A percentile compares a stretch with the other conserved stretches of the same genome.
Evolutionary conservation across 2,888 invertebrate genomes (phyloP).

Genomic region (Liopterus haemorrhoidalis): DNA sequence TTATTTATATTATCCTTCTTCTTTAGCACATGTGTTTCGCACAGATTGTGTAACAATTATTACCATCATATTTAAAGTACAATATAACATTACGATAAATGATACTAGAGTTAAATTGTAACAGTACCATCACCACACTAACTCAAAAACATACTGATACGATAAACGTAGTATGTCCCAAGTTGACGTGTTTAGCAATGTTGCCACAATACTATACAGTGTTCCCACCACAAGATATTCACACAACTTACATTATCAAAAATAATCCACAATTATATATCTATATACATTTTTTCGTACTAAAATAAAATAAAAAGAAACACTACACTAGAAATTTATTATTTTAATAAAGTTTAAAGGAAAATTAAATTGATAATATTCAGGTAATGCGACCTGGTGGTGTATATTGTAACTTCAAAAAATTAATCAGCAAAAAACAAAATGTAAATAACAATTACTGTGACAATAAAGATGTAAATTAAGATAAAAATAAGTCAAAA

Average conservation of each 20-base stretch:
- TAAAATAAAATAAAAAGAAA: no score
- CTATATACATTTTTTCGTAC: no score
- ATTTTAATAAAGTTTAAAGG: neutral
- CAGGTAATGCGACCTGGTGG: no score
- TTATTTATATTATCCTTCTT: slow-evolving; percentile 16
- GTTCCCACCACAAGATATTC: no score
- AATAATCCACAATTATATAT: no score
- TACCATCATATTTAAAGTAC: slow-evolving; percentile 12
- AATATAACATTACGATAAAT: slow-evolving; percentile 8
- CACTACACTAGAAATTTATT: neutral
- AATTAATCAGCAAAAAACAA: no score
- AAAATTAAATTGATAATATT: neutral
- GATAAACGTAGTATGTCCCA: no score
- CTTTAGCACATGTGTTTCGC: slow-evolving; percentile 6
- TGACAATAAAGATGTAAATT: neutral
- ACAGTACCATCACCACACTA: slow-evolving; percentile 1
- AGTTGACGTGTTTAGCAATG: no score
- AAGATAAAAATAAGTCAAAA: neutral
- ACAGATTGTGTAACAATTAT: slow-evolving; percentile 7
- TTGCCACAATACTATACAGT: no score
- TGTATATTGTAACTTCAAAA: no score
- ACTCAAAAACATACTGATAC: slow-evolving; percentile 16
- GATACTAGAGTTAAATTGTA: slow-evolving; percentile 1
- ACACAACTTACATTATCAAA: no score
- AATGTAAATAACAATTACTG: neutral